Conservation (phyloP, 2,113 vertebrate genomes). For the Polypterus senegalus region DNA sequence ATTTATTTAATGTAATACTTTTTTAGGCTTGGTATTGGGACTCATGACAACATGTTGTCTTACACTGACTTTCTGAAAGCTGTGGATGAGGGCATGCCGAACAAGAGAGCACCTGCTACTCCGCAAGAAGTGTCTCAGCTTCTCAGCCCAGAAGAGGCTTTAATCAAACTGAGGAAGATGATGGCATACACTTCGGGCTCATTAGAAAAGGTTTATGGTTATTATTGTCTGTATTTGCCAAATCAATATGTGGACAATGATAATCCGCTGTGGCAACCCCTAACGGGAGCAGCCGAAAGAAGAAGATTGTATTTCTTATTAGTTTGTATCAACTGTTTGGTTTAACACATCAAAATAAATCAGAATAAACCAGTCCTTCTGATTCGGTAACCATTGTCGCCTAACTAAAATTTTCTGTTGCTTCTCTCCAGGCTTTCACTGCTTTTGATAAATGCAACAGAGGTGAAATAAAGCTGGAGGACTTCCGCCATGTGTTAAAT, state of each 20-base stretch:
- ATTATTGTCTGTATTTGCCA: too few species aligned
- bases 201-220: too few species aligned
- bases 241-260: too few species aligned
- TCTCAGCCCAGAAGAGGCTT: conserved; percentile 25
- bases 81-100: conserved; percentile 23
- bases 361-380: neutral
- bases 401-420: neutral
- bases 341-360: neutral
- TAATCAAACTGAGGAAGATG: conserved; percentile 31
- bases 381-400: neutral
- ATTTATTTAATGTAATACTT: conserved; percentile 16
- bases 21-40: conserved; percentile 36
- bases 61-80: conserved; percentile 48
- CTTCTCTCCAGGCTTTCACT: conserved; percentile 39
- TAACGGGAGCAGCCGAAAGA: too few species aligned
- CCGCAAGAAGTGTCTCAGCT: conserved; percentile 26
- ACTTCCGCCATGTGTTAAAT: conserved; percentile 47
- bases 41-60: conserved; percentile 31
- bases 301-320: too few species aligned
- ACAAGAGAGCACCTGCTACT: conserved; percentile 20
- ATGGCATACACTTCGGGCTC: conserved; percentile 13
- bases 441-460: conserved; percentile 38
- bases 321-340: neutral
- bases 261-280: too few species aligned
- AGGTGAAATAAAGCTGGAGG: conserved; percentile 32